Base-by-base conservation (phyloP, 1,140 invertebrate species). In the Listronotus bonariensis region DNA sequence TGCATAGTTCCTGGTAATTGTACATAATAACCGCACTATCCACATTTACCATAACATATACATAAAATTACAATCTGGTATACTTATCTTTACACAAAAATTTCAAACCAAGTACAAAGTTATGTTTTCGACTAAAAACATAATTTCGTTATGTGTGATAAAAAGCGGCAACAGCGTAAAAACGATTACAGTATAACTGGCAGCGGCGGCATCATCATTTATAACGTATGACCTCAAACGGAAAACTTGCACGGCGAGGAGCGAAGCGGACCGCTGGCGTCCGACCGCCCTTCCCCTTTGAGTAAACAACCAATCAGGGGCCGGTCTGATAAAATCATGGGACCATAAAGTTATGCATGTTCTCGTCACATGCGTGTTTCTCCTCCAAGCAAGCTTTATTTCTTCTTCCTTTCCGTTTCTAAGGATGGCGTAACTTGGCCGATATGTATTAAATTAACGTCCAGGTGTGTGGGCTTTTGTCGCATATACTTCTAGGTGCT, bases 271-370 rank as follows among this genome's bases (percentile, higher is more conserved):
- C 52, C 59, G 45, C 54, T 57, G 68, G 68, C 61, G 65, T 60
- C 61, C 63, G 67, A 58, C 70, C 63, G 69, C 60, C 68, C 72
- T 72, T 75, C 75, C 75, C 68, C 65, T 65, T n/a, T 77, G 62
- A 67, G 75, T 76, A 77, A 76, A 77, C 71, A 77, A 76, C 76
- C 76, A 77, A 77, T 77, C 76, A 76, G 74, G 68, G 73, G 70
- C 68, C 70, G 62, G 74, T 68, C 70, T 74, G 76, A 77, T 77
- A 77, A 77, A 77, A 76, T 77, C 76, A 76, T 75, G 76, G 76
- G 73, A 75, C 74, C 74, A 74, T 77, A 74, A 74, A 74, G 76
- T 72, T 73, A 75, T 76, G 73, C 72, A 76, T 74, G 71, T 74
- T 69, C 67, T 69, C 68, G 56, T 64, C 68, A 68, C 68, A 74